These are phyloP conservation scores for Mesopsocus fuscifrons DNA, from an alignment of 2,888 invertebrate species.

Conservation along the genomic window DNA sequence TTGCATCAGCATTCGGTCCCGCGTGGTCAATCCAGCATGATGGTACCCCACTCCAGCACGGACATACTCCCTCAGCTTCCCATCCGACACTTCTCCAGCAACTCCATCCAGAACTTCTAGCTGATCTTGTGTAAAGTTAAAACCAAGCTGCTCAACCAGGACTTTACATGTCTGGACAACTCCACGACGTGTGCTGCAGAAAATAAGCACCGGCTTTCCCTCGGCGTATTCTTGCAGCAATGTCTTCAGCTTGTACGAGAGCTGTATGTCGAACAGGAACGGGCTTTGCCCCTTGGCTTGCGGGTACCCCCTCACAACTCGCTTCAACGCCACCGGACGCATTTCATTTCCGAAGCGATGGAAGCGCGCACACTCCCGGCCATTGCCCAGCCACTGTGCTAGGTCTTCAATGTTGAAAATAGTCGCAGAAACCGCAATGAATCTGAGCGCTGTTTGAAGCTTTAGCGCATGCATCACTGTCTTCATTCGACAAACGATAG, in stretches of 20 bases:
- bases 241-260: conserved; percentile 52
- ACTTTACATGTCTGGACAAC: conserved; percentile 46
- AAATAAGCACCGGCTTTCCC: conserved; percentile 51
- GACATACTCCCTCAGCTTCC: conserved; percentile 28
- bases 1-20: conserved; percentile 46
- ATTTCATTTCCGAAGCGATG: conserved; percentile 42
- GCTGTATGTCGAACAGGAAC: conserved; percentile 55
- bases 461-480: conserved; percentile 33
- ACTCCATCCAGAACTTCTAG: conserved; percentile 28
- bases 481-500: conserved; percentile 64
- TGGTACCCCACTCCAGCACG: conserved; percentile 52
- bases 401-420: conserved; percentile 60
- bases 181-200: conserved; percentile 59
- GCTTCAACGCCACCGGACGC: conserved; percentile 52
- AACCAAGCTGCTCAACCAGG: conserved; percentile 37
- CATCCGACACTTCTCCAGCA: conserved; percentile 21
- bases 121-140: conserved; percentile 32
- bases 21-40: conserved; percentile 51
- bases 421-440: conserved; percentile 61
- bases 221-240: conserved; percentile 49
- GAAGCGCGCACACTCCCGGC: conserved; percentile 25
- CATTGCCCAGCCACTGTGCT: conserved; percentile 44
- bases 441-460: conserved; percentile 29
- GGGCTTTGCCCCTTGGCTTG: conserved; percentile 33
- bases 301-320: conserved; percentile 50